Base-by-base conservation (phyloP, 2,113 vertebrate genomes). In the Xenopus laevis region DNA sequence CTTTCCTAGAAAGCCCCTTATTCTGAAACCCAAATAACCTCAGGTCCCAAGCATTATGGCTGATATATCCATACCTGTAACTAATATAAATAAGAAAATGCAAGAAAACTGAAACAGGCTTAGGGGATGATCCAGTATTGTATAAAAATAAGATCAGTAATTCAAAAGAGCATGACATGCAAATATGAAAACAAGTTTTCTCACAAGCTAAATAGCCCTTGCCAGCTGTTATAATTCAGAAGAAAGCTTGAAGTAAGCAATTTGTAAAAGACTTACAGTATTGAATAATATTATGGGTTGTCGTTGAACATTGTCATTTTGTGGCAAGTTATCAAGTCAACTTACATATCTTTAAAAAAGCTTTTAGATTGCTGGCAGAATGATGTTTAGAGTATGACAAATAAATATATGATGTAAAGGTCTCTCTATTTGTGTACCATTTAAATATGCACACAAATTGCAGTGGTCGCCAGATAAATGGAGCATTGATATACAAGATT, bases 131-230 rank as follows among this genome's bases (percentile, higher is more conserved):
- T 50, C 15, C 46, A 46, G 23, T 27, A 50, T 33, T 52, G 12
- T n/a, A 68, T 50, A 16, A 20, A 21, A 40, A 23, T 63, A 46
- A 17, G 23, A 55, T 76, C 74, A 55, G 73, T 62, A 53, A 68
- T 68, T 75, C 13, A 68, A 63, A 63, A 46, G 74, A 76, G 47
- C 74, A 57, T 70, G 59, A 69, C 74, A 76, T 76, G 58, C 45
- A 76, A 76, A 76, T 76, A 68, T 76, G 59, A 76, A 76, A 70
- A 70, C 21, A 52, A 59, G 30, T 55, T 70, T 76, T 64, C 47
- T 70, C 74, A 64, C 74, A 63, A 45, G 47, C 67, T 64, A 70
- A 76, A 64, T 76, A 59, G 52, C 60, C 30, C 67, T 76, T 70
- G 74, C 59, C 66, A 70, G 16, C 60, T n/a, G 57, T 57, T 68